Evolutionary conservation across 1,140 invertebrate genomes (phyloP).

Genomic region (Sitophilus oryzae): DNA sequence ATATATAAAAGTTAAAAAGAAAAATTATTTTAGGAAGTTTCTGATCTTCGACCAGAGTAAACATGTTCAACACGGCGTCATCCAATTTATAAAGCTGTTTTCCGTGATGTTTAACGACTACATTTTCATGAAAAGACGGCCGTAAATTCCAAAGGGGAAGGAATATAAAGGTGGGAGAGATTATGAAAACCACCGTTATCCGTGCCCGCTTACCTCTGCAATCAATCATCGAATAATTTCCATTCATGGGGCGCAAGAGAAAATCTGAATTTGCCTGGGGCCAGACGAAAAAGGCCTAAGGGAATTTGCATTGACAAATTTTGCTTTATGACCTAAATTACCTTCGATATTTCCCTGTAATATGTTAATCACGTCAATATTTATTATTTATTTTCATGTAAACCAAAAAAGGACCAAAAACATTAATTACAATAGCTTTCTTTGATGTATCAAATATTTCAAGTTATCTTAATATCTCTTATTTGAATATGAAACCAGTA

Average conservation of each 20-base stretch:
- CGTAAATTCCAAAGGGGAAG: slow-evolving; percentile 19
- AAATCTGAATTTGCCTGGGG: slow-evolving; percentile 17
- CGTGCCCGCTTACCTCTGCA: slow-evolving; percentile 25
- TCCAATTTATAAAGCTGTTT: slow-evolving; percentile 26
- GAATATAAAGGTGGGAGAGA: slow-evolving; percentile 29
- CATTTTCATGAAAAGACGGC: slow-evolving; percentile 25
- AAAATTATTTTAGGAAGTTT: background rate
- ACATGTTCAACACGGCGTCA: slow-evolving; percentile 23
- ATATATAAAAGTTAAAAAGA: too few species aligned
- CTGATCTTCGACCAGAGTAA: slow-evolving; percentile 21
- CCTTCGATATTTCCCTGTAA: too few species aligned
- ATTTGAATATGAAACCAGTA: too few species aligned
- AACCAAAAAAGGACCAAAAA: too few species aligned
- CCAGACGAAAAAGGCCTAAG: slow-evolving; percentile 4
- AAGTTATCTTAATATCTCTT: too few species aligned
- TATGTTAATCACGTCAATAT: too few species aligned
- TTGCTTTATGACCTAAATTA: background rate
- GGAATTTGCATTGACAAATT: slow-evolving; percentile 12
- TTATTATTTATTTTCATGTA: too few species aligned
- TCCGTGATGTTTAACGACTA: slow-evolving; percentile 27
- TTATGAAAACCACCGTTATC: slow-evolving; percentile 29
- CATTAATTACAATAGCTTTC: too few species aligned
- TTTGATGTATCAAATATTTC: too few species aligned
- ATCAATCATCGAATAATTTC: slow-evolving; percentile 28
- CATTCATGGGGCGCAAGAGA: slow-evolving; percentile 16